phyloP scores from a whole-genome alignment of 2,888 invertebrate species.

The Lacanobia wlatinum region DNA sequence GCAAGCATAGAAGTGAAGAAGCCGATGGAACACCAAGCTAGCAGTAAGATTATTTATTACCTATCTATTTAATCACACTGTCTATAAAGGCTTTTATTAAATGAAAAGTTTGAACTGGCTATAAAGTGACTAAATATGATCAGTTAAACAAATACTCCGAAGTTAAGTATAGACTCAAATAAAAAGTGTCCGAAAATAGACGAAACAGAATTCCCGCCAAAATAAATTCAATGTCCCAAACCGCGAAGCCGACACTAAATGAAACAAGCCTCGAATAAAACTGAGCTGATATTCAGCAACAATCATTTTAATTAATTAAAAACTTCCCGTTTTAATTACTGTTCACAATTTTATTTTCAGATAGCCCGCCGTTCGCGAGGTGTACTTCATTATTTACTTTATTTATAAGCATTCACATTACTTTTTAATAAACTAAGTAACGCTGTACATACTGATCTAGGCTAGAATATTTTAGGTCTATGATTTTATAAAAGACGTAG shows the following conservation, averaged over 20 bases:
- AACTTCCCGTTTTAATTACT: constrained; percentile 41
- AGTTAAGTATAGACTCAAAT: not conserved
- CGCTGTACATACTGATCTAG: constrained; percentile 38
- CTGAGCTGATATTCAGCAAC: constrained; percentile 20
- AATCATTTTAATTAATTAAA: constrained; percentile 45
- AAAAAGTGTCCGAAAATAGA: constrained; percentile 1
- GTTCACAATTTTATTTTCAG: constrained; percentile 66
- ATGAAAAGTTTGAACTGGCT: not conserved
- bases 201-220: constrained; percentile 1
- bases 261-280: constrained; percentile 29
- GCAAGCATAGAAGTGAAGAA: constrained; percentile 82
- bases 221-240: constrained; percentile 23
- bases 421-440: constrained; percentile 46
- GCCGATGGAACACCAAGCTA: constrained; percentile 82
- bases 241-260: constrained; percentile 21
- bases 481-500: constrained; percentile 47
- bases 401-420: constrained; percentile 42
- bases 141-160: too few species aligned
- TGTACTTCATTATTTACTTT: constrained; percentile 49
- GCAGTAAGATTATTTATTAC: constrained; percentile 72
- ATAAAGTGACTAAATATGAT: not conserved
- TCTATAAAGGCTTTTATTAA: not conserved
- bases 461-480: constrained; percentile 37
- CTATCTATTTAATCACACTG: constrained; percentile 1
- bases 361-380: constrained; percentile 54